These are phyloP conservation scores for Tragelaphus oryx DNA, from an alignment of 2,797 vertebrate genomes.

Conservation along the genomic window DNA sequence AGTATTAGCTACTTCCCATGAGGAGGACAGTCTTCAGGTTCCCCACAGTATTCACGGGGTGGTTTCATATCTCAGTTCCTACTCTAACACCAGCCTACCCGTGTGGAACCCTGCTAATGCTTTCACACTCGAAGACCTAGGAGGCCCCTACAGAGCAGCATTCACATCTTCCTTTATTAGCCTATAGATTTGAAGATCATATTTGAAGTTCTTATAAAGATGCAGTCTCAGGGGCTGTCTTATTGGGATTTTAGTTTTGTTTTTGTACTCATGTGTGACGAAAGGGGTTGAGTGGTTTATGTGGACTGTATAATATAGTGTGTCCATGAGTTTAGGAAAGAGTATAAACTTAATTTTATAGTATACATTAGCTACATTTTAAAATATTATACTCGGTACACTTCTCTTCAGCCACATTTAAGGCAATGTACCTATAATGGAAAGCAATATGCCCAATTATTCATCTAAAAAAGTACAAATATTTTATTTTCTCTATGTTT, in stretches of 20 bases:
- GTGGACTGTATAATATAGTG: not conserved
- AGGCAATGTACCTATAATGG: not conserved
- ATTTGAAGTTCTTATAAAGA: not conserved
- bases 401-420: constrained; percentile 23
- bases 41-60: not conserved
- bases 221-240: not conserved
- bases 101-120: not conserved
- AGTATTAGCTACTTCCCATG: not conserved
- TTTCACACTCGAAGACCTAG: not conserved
- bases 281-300: not conserved
- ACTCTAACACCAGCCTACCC: not conserved
- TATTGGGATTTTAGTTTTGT: not conserved
- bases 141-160: not conserved
- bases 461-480: not conserved
- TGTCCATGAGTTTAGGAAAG: not conserved
- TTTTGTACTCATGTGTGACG: not conserved
- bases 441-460: not conserved
- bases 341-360: not conserved
- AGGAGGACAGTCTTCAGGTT: not conserved
- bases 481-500: not conserved
- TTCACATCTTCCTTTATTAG: not conserved
- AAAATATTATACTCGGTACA: not conserved
- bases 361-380: not conserved
- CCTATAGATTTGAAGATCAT: not conserved
- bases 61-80: not conserved